These are phyloP conservation scores for Agrenia bidenticulata DNA, from an alignment of 2,888 invertebrate species.

Conservation along the genomic window DNA sequence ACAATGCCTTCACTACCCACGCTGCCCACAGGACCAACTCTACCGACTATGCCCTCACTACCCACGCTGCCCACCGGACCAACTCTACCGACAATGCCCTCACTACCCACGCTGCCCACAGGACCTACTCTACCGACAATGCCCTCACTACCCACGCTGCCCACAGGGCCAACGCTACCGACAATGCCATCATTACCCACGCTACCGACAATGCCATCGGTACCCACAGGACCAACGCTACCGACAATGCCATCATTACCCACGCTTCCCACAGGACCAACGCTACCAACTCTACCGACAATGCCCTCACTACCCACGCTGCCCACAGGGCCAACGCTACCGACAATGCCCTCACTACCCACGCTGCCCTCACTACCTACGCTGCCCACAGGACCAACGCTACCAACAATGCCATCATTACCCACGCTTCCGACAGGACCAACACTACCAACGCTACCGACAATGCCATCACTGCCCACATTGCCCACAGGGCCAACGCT, in stretches of 20 bases:
- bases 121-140: constrained; percentile 6
- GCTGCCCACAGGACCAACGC: constrained; percentile 21
- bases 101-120: constrained; percentile 8
- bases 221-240: constrained; percentile 12
- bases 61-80: constrained; percentile 3
- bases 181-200: constrained; percentile 10
- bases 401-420: constrained; percentile 17
- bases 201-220: constrained; percentile 16
- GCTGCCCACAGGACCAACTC: neutral
- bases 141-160: constrained; percentile 1
- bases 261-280: constrained; percentile 4
- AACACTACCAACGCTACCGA: constrained; percentile 25
- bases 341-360: constrained; percentile 13
- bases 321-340: neutral
- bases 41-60: constrained; percentile 9
- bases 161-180: constrained; percentile 13
- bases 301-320: neutral
- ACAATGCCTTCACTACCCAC: constrained; percentile 19
- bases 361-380: constrained; percentile 11
- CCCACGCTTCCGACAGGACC: constrained; percentile 17
- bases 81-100: constrained; percentile 4
- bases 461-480: constrained; percentile 21
- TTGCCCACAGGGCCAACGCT: neutral
- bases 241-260: constrained; percentile 4
- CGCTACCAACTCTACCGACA: constrained; percentile 12